Evolutionary conservation across 2,888 invertebrate genomes (phyloP), one percentile per base, ranked within the genome.

Genomic region (Megaustenia siamemsis): DNA sequence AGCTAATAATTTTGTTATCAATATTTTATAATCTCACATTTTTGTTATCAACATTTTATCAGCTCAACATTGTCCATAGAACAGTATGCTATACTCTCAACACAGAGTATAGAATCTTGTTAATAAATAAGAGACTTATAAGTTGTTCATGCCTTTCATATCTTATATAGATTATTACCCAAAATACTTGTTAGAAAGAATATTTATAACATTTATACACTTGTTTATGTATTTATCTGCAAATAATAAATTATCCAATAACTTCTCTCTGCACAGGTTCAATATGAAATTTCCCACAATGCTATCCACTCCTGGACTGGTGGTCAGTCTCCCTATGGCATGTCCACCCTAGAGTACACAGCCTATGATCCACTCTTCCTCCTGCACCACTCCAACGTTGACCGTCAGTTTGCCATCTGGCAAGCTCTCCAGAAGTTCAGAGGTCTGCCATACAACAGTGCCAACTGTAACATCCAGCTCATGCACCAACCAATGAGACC

Each of bases 341-440:
- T 60, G 82, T 88, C 76, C 86, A 87, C 79, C 18, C 83, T 88
- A 53, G 86, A 87, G 78, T 87, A 82, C 84, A 80, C 88, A 0
- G 80, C 88, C 24, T 88, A 87, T 79, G 88, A 88, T 66, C 88
- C 88, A 0, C 40, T 87, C 60, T 88, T 88, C 86, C 77, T 87
- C 75, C 60, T 87, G 84, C 88, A 88, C 63, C 88, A 88, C 82
- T 86, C 86, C 68, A 85, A 87, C 79, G 85, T 82, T 18, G 87
- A 87, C 82, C 35, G 88, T 43, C 79, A 79, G 66, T 79, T 79
- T 63, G 79, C 80, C 84, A 87, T 87, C 77, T 88, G 88, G 88
- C 88, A 88, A 77, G 88, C 85, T 8, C 35, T 87, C 24, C 87
- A 87, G 80, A 86, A 86, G 73, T 86, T 84, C 68, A 60, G 87